Evolutionary conservation across 1,140 invertebrate species (phyloP).

Genomic region (Nebria ingens): DNA sequence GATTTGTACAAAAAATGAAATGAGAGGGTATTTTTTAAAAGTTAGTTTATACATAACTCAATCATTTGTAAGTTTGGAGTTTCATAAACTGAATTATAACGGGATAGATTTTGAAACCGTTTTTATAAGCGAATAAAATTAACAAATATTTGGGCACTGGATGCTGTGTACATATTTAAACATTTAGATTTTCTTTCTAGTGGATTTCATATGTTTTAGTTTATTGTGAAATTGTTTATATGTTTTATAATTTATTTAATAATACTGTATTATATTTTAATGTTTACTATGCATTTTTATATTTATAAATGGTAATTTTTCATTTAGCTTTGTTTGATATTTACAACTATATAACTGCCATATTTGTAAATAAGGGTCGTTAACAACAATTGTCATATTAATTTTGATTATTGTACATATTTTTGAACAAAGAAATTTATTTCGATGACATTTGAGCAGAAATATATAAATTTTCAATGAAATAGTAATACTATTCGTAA

Average conservation of each 20-base stretch:
- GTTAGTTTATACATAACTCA: too few relatives aligned
- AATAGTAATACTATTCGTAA: too few relatives aligned
- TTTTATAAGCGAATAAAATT: too few relatives aligned
- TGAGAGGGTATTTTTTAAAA: too few relatives aligned
- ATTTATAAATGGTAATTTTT: background rate
- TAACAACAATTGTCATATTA: background rate
- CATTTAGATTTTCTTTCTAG: background rate
- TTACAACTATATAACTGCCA: background rate
- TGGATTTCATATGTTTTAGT: background rate
- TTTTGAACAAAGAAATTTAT: background rate
- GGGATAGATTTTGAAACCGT: too few relatives aligned
- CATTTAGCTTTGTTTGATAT: too few relatives aligned
- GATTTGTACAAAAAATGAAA: too few relatives aligned
- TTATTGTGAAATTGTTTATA: slow-evolving; percentile 1
- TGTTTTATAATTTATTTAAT: slow-evolving; percentile 8
- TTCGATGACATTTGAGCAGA: background rate
- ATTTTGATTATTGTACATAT: background rate
- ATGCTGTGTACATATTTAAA: background rate
- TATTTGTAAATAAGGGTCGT: background rate
- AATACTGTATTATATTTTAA: background rate
- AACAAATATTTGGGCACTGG: background rate
- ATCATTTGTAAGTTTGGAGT: too few relatives aligned
- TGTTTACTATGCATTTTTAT: background rate
- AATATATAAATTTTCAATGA: background rate
- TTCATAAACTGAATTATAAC: too few relatives aligned